Conservation (phyloP, 53 echinoderm and acorn worm genomes). For the Luidia sarsii region DNA sequence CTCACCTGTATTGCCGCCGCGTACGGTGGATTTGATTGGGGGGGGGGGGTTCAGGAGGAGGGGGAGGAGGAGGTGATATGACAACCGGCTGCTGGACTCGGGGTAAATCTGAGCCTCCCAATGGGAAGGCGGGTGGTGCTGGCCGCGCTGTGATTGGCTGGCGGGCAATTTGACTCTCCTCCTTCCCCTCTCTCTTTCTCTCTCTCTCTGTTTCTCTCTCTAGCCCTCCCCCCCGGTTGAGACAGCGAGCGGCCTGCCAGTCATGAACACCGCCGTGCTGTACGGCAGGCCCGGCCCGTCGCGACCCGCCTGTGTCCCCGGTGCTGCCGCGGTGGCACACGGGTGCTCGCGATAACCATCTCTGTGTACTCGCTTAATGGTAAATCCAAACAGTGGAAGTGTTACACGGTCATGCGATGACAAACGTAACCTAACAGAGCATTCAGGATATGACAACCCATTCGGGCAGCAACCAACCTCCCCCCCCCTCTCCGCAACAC, state of each 20-base stretch:
- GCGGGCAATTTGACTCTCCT: conserved; percentile 38
- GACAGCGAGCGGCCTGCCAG: conserved; percentile 28
- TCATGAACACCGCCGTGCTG: conserved; percentile 6
- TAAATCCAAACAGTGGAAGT: conserved; percentile 58
- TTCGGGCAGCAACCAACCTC: neutral
- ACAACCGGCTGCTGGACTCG: neutral
- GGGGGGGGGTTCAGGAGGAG: neutral
- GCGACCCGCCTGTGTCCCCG: no score
- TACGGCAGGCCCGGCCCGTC: no score
- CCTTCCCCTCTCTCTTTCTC: no score
- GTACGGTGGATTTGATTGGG: no score
- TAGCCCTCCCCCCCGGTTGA: no score
- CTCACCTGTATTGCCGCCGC: conserved; percentile 40
- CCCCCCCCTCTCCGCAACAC: no score
- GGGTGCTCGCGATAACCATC: conserved; percentile 24
- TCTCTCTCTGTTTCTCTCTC: no score
- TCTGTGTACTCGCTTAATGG: conserved; percentile 53
- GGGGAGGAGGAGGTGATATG: neutral
- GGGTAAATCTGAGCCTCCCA: conserved; percentile 14
- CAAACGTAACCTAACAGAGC: conserved; percentile 54
- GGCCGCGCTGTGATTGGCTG: conserved; percentile 37
- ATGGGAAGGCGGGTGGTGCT: conserved; percentile 15
- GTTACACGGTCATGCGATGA: conserved; percentile 57
- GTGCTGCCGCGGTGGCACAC: neutral
- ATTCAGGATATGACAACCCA: conserved; percentile 49